Conservation (phyloP, 2,797 vertebrate genomes). For the Sebastiscus tertius region DNA sequence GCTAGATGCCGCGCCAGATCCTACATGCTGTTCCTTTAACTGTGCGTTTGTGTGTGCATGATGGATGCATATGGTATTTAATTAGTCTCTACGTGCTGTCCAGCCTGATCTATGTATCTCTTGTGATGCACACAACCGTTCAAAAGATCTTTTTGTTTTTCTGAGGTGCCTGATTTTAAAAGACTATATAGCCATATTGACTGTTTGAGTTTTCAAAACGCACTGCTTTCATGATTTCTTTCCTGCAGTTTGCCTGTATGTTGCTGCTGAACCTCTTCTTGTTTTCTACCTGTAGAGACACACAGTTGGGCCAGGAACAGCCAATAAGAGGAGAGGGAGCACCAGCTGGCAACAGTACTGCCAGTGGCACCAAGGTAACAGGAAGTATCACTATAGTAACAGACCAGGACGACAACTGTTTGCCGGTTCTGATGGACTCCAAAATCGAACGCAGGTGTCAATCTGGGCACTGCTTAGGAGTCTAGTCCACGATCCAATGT, state of each 20-base stretch:
- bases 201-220: not conserved
- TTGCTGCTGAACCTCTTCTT: constrained; percentile 2
- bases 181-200: not conserved
- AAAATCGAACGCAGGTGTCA: not conserved
- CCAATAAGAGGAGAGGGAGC: not conserved
- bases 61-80: too few relatives aligned
- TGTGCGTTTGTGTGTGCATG: too few relatives aligned
- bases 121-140: not conserved
- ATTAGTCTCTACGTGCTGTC: not conserved
- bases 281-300: constrained; percentile 23
- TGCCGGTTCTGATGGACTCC: not conserved
- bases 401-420: not conserved
- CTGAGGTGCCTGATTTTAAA: too few relatives aligned
- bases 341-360: not conserved
- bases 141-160: not conserved
- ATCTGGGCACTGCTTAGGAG: not conserved
- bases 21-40: too few relatives aligned
- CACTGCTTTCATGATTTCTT: not conserved
- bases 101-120: not conserved
- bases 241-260: not conserved
- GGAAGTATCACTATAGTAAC: constrained; percentile 2
- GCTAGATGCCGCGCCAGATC: too few relatives aligned
- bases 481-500: not conserved
- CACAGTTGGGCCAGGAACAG: not conserved
- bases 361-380: not conserved